phyloP scores from a whole-genome alignment of 2,797 vertebrate genomes.

The Cuculus canorus region DNA sequence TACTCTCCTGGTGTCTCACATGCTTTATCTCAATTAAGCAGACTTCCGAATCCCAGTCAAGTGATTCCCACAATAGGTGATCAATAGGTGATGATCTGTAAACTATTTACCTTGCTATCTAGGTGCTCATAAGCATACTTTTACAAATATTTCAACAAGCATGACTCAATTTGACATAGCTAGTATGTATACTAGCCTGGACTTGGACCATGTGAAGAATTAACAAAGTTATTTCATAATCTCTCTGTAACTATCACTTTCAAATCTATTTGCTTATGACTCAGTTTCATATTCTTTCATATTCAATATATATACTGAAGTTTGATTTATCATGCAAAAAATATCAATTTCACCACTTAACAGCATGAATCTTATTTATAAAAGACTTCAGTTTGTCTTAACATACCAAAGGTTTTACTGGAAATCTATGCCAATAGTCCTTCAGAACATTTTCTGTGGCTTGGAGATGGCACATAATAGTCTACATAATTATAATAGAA shows the following conservation, averaged over 20 bases:
- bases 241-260: neutral
- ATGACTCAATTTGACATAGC: neutral
- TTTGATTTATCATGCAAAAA: neutral
- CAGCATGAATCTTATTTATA: neutral
- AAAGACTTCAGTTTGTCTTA: neutral
- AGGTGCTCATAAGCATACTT: neutral
- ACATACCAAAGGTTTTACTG: neutral
- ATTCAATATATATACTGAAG: neutral
- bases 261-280: neutral
- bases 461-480: neutral
- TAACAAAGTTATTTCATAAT: neutral
- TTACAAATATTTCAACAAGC: neutral
- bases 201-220: neutral
- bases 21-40: neutral
- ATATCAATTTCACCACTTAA: neutral
- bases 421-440: neutral
- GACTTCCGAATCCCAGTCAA: neutral
- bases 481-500: neutral
- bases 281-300: neutral
- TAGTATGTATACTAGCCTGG: neutral
- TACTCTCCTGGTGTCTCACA: neutral
- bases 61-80: neutral
- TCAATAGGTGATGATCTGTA: neutral
- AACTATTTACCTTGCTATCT: neutral
- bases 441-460: neutral